phyloP scores from a whole-genome alignment of 1,140 invertebrate genomes.

The Eriosoma lanigerum region DNA sequence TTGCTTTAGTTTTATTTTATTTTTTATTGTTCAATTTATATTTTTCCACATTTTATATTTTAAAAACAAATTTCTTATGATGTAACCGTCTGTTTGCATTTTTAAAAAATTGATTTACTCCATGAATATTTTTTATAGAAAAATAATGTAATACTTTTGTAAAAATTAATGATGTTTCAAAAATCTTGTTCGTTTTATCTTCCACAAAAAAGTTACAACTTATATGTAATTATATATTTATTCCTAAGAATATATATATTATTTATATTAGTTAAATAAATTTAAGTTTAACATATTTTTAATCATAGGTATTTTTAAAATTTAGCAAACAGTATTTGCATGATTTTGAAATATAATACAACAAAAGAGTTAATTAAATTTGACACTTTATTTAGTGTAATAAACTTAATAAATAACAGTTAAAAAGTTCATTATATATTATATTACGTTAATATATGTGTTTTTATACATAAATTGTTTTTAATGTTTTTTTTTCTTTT shows the following conservation, averaged over 20 bases:
- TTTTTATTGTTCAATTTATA: neutral
- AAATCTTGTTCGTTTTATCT: neutral
- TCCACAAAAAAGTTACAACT: neutral
- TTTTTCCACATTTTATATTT: neutral
- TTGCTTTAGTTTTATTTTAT: neutral
- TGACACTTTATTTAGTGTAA: no score
- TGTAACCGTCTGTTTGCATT: neutral
- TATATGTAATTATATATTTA: neutral
- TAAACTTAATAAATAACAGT: no score
- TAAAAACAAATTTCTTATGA: neutral
- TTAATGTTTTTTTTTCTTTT: no score
- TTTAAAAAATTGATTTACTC: neutral
- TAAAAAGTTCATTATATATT: no score
- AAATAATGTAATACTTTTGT: conserved; percentile 15
- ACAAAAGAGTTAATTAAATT: no score
- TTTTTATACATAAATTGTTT: no score
- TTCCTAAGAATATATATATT: neutral
- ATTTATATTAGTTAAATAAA: neutral
- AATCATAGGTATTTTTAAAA: no score
- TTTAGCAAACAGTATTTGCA: neutral
- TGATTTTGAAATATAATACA: neutral
- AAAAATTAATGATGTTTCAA: neutral
- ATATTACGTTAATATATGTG: no score
- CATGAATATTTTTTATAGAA: neutral
- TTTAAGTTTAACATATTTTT: no score